These are phyloP conservation scores for crab-eating macaque (Macaca fascicularis) DNA, from an alignment of 2,113 vertebrate genomes.

Conservation along the genomic window T2T-MFA8v1.1 NC_088387.1:62868001-62868500, in stretches of 20 bases:
- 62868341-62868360: not conserved
- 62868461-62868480: constrained; percentile 64
- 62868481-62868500: constrained; percentile 76
- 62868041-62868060: constrained; percentile 93
- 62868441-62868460: constrained; percentile 72
- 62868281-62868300: not conserved
- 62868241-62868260: constrained; percentile 10
- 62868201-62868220: constrained; percentile 78
- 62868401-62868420: constrained; percentile 72
- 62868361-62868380: not conserved
- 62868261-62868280: not conserved
- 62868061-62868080: constrained; percentile 94
- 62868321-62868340: not conserved
- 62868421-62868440: constrained; percentile 75
- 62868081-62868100: constrained; percentile 85
- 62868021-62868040: constrained; percentile 99
- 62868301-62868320: constrained; percentile 32
- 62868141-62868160: constrained; percentile 77
- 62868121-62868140: constrained; percentile 17
- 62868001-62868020: constrained; percentile 99
- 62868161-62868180: constrained; percentile 80
- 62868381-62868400: not conserved
- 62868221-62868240: not conserved
- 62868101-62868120: constrained; percentile 50
- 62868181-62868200: constrained; percentile 81